These are phyloP conservation scores for Takifugu bimaculatus DNA, from an alignment of 2,113 vertebrate genomes.

Conservation along the genomic window DNA sequence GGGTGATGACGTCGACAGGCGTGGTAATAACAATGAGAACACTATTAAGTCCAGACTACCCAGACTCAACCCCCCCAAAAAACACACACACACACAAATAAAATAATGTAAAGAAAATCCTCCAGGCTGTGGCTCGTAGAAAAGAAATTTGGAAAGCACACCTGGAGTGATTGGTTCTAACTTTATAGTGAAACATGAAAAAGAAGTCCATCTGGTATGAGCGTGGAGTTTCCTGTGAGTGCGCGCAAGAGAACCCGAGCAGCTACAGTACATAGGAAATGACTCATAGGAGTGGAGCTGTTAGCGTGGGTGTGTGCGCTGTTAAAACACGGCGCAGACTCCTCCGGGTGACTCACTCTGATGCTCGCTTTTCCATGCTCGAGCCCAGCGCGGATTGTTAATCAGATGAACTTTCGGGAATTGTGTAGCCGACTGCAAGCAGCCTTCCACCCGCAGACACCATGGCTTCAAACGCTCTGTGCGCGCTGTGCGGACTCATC, in stretches of 20 bases:
- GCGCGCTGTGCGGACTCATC: conserved; percentile 62
- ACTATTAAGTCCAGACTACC: conserved; percentile 63
- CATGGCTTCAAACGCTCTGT: conserved; percentile 63
- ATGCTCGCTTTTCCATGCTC: conserved; percentile 71
- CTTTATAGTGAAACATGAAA: conserved; percentile 1
- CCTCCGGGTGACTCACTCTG: conserved; percentile 75
- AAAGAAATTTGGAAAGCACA: conserved; percentile 17
- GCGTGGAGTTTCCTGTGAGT: conserved; percentile 64
- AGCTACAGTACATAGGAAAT: conserved; percentile 76
- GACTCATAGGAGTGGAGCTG: conserved; percentile 74
- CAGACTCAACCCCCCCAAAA: not conserved
- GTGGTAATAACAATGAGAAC: conserved; percentile 77
- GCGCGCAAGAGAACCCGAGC: conserved; percentile 53
- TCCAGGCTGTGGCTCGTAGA: conserved; percentile 26
- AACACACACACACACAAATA: not conserved
- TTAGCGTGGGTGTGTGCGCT: conserved; percentile 76
- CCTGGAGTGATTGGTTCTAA: conserved; percentile 27
- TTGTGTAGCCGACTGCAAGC: conserved; percentile 43
- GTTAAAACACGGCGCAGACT: conserved; percentile 76
- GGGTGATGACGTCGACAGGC: conserved; percentile 73
- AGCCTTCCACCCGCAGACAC: conserved; percentile 34
- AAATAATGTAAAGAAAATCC: not conserved
- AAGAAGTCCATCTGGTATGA: conserved; percentile 5
- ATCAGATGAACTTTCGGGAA: conserved; percentile 68
- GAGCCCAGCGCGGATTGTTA: conserved; percentile 58